Evolutionary conservation across 1,140 invertebrate species (phyloP).

Genomic region (Vollenhovia emeryi): DNA sequence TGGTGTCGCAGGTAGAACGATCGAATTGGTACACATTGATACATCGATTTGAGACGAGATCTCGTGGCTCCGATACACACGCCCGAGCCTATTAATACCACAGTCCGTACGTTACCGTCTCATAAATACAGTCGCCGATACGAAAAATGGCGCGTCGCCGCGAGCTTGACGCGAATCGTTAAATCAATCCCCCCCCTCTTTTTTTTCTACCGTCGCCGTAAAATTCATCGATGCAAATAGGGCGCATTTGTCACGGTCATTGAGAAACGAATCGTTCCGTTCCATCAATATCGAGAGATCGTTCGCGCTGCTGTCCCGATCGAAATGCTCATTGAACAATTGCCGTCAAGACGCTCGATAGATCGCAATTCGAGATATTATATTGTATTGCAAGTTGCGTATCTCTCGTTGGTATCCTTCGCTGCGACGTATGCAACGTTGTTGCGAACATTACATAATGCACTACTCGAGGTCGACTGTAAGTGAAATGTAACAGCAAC

Average conservation of each 20-base stretch:
- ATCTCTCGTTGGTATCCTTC: not conserved
- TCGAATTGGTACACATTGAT: constrained; percentile 73
- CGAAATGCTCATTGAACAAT: constrained; percentile 21
- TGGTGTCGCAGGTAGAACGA: constrained; percentile 65
- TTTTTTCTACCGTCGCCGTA: constrained; percentile 20
- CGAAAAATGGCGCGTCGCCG: constrained; percentile 62
- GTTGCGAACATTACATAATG: constrained; percentile 42
- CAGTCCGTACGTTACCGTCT: constrained; percentile 62
- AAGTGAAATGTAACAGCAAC: constrained; percentile 58
- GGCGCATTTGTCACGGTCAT: constrained; percentile 61
- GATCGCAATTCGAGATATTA: not conserved
- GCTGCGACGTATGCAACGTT: not conserved
- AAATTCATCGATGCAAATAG: constrained; percentile 52
- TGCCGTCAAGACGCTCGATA: not conserved
- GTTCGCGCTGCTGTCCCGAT: not conserved
- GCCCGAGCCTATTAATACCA: constrained; percentile 66
- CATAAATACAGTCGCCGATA: constrained; percentile 72
- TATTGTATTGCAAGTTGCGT: not conserved
- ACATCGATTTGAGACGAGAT: constrained; percentile 73
- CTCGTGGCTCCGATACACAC: constrained; percentile 62
- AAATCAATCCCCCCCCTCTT: constrained; percentile 58
- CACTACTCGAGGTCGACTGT: constrained; percentile 5
- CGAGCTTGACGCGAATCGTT: constrained; percentile 43
- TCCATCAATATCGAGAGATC: constrained; percentile 33
- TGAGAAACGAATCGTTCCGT: constrained; percentile 36